Evolutionary conservation across 2,113 vertebrate genomes (phyloP).

Genomic region (Trogon melanurus): DNA sequence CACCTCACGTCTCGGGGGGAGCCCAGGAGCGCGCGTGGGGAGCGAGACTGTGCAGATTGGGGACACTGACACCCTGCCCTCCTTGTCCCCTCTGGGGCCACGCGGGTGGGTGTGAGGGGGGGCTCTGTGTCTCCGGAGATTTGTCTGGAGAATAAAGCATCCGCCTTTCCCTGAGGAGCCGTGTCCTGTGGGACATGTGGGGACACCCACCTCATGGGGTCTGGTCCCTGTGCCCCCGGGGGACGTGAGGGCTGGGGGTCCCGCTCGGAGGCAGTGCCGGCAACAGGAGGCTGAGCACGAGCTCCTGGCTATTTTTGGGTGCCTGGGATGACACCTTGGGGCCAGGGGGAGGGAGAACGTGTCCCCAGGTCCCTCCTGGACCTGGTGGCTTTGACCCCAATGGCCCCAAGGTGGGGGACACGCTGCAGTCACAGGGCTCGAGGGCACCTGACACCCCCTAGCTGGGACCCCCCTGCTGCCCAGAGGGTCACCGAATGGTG

Average conservation of each 20-base stretch:
- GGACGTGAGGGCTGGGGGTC: neutral
- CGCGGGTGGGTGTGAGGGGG: neutral
- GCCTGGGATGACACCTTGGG: neutral
- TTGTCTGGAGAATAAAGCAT: accelerated
- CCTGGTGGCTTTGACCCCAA: neutral
- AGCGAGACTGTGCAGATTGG: neutral
- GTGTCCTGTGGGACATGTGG: neutral
- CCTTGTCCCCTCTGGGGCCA: neutral
- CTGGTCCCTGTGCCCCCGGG: accelerated
- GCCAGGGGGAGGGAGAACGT: neutral
- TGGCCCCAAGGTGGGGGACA: neutral
- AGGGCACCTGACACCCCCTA: accelerated
- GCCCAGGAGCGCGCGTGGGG: accelerated
- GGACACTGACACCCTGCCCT: neutral
- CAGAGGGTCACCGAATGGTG: neutral
- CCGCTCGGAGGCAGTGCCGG: accelerated
- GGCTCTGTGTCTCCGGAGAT: neutral
- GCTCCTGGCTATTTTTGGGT: conserved; percentile 40
- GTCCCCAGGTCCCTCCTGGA: neutral
- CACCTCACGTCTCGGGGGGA: accelerated
- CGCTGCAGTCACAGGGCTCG: accelerated
- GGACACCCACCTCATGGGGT: accelerated
- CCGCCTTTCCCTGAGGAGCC: neutral
- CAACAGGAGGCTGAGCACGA: neutral
- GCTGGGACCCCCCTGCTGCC: neutral